Base-by-base conservation (phyloP, 2,888 invertebrate species). In the Parnassius glacialis region DNA sequence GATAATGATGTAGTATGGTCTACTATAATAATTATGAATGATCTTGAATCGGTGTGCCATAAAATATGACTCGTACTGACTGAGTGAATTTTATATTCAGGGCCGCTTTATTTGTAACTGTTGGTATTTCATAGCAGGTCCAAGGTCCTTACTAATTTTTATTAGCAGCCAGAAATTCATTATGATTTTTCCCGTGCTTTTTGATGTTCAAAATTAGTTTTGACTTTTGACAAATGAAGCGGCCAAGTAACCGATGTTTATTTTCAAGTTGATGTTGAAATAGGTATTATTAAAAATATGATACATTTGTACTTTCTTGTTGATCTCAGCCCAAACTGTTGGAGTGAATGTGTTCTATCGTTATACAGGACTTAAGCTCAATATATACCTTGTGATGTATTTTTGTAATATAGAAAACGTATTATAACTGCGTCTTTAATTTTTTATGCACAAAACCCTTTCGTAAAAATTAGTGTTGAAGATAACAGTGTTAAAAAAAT, bases 321-420 rank as follows among this genome's bases (percentile, higher is more conserved):
- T 86, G 87, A 87, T 87, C 84, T 85, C 85, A 82, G 74, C 78
- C 74, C 69, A 78, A 82, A 80, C 81, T 83, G 81, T 83, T 83
- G 78, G 80, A 79, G 81, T 83, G 67, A 67, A 69, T 68, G 88
- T 90, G 88, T 87, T 89, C 87, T 87, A 81, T 83, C 81, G 73
- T 81, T 79, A 78, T 85, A 88, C 86, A 89, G 84, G 87, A 86
- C 78, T 58, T 86, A 85, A 84, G 90, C 90, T 90, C 90, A 90
- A 90, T 83, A 85, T 86, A 84, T 84, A 89, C 84, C 85, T 85
- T 90, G 87, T 89, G 87, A 89, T 89, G 90, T 90, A 90, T 90
- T 90, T 90, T 90, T 90, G 79, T 90, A 89, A 74, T 81, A 83
- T 83, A 84, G 84, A 87, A 75, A 68, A 68, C 34, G 34, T 64